Base-by-base conservation (phyloP, 2,113 vertebrate species). In the Siniperca knerii region DNA sequence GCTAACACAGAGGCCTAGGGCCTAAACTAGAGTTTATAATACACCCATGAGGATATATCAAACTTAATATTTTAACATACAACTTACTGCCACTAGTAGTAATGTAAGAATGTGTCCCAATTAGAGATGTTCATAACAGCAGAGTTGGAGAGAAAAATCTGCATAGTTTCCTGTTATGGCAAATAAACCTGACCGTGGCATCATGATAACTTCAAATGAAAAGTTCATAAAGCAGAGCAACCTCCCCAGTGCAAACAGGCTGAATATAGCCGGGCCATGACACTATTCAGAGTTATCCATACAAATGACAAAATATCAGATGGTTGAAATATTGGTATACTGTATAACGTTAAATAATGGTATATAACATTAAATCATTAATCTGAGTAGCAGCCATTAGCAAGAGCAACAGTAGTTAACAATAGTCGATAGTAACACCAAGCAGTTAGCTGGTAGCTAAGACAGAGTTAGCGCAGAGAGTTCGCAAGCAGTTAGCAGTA, bases 1-100 rank as follows among this genome's bases (percentile, higher is more conserved):
- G 75, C 44, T 25, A 65, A 81, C 33, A 84, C 58, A 29, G 2
- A 81, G 70, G 82, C 92, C 88, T 79, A 2, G 8, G 87, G 92
- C 81, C 75, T 50, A n/a, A 81, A 64, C 77, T 42, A 37, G 4
- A 83, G 23, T 71, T 64, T 18, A 61, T 10, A 85, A 80, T 7
- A 71, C 25, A 67, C 46, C 82, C 62, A 68, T 11, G 44, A 71
- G 69, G 35, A 35, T 25, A 33, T 16, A n/a, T 58, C 8, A 69
- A 82, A 82, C 60, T 48, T 55, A 1, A n/a, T 33, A 77, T 64
- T 64, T 54, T 12, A 35, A 61, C 50, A 35, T 25, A 21, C 4
- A 78, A 55, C 50, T 44, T 37, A 29, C 10, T 48, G 29, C 7
- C 4, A 25, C 12, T 1, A 7, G 6, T 5, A 8, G 48, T 15